Base-by-base conservation (phyloP, 64 coral and sea anemone species). In the Cladopsammia gracilis region DNA sequence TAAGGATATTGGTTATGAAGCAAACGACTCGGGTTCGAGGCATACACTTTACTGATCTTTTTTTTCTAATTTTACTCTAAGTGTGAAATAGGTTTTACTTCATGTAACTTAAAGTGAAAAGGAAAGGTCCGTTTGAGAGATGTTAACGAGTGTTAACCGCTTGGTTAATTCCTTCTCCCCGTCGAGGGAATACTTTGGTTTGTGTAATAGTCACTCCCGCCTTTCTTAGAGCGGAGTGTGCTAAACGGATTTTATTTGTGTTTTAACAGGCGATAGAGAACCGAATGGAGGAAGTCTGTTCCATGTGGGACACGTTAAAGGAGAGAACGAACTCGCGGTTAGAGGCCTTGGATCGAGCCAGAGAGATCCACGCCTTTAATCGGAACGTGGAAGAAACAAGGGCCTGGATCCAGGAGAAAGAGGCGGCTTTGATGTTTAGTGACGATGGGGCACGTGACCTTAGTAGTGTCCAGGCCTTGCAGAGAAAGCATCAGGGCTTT, bases 391-490 rank as follows among this genome's bases (percentile, higher is more conserved):
- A 98, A 44, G 96, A 98, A 68, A 95, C 90, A 0, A 92, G 88
- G 42, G 85, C 96, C 18, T 98, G 96, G 96, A 98, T 98, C 15
- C 89, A 95, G 25, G 96, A 98, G 59, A 98, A 98, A 86, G 90
- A 93, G 56, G 82, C 89, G n/a, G 86, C 90, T 7, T 22, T 98
- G 78, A 77, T 93, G 73, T 92, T 86, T 52, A 87, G 60, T 77
- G 96, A 98, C 34, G 94, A 98, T 48, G 86, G 93, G 11, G 96
- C 90, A 67, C 90, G 78, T 45, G 96, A 98, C 60, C 65, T 92
- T 47, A 84, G 78, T 65, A 93, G 86, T 64, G 96, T 95, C 18
- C 93, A 96, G 90, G 93, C 93, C 10, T 73, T 98, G n/a, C 93
- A 95, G 44, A 89, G 96, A 26, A 98, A 95, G 54, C 96, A 98